phyloP scores from a whole-genome alignment of 2,113 vertebrate genomes.

The Ranitomeya imitator region DNA sequence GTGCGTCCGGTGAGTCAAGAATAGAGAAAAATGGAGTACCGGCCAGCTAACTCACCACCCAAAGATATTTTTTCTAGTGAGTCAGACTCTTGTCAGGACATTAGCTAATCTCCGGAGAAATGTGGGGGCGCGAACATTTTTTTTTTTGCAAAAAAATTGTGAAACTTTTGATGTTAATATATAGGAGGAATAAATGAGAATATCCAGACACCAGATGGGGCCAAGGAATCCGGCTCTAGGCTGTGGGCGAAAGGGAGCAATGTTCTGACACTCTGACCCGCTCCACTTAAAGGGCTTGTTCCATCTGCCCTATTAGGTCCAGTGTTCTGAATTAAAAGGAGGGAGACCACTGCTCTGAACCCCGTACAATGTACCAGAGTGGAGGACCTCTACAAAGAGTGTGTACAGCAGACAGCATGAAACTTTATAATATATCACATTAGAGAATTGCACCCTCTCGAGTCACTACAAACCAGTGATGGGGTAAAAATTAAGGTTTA shows the following conservation, averaged over 20 bases:
- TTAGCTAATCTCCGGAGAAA: not conserved
- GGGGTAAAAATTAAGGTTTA: too few species aligned
- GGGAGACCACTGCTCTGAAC: too few species aligned
- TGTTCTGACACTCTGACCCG: not conserved
- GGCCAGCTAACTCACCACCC: too few species aligned
- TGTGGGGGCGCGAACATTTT: not conserved
- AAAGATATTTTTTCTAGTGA: not conserved
- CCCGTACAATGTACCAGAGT: too few species aligned
- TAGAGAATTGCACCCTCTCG: too few species aligned
- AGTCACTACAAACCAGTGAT: too few species aligned
- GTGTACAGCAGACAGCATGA: too few species aligned
- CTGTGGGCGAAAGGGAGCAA: not conserved
- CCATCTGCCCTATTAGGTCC: too few species aligned
- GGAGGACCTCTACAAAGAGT: too few species aligned
- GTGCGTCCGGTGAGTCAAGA: not conserved
- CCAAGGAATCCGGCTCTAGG: not conserved
- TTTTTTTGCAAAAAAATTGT: not conserved
- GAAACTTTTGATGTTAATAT: not conserved
- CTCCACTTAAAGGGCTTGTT: not conserved
- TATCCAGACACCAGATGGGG: not conserved
- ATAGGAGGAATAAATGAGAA: not conserved
- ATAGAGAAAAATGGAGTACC: too few species aligned
- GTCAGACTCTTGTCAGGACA: not conserved
- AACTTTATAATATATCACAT: too few species aligned
- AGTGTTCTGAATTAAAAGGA: too few species aligned